phyloP scores from a whole-genome alignment of 2,797 vertebrate genomes.

The Poecile montanus region DNA sequence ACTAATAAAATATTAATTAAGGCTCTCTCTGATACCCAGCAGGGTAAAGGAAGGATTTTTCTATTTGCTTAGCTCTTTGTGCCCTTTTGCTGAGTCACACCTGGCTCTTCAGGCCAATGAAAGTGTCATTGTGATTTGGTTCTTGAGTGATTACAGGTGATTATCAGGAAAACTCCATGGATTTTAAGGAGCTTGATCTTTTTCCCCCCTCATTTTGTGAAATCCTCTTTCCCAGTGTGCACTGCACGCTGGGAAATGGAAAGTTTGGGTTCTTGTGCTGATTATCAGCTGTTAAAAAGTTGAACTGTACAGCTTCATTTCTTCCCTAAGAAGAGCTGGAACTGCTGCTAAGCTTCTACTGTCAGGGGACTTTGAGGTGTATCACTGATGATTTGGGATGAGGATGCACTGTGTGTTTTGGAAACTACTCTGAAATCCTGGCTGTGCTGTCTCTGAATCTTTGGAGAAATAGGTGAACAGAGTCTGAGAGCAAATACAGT shows the following conservation, averaged over 20 bases:
- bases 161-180: not conserved
- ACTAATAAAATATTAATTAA: constrained; percentile 54
- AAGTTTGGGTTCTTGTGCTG: not conserved
- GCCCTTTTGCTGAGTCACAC: not conserved
- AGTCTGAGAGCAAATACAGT: not conserved
- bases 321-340: not conserved
- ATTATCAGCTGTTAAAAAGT: not conserved
- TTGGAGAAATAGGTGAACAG: not conserved
- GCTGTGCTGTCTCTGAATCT: not conserved
- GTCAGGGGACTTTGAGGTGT: not conserved
- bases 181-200: not conserved
- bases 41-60: not conserved
- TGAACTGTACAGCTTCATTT: not conserved
- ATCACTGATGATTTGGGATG: not conserved
- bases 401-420: not conserved
- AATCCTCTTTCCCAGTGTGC: not conserved
- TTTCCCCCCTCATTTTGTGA: fast-evolving
- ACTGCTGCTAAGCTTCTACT: not conserved
- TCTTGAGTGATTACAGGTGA: not conserved
- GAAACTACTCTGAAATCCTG: not conserved
- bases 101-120: not conserved
- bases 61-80: not conserved
- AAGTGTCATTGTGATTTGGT: not conserved
- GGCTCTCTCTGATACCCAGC: not conserved
- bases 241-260: not conserved